These are phyloP conservation scores for Orthonychiurus folsomi DNA, from an alignment of 2,888 invertebrate genomes.

Conservation along the genomic window DNA sequence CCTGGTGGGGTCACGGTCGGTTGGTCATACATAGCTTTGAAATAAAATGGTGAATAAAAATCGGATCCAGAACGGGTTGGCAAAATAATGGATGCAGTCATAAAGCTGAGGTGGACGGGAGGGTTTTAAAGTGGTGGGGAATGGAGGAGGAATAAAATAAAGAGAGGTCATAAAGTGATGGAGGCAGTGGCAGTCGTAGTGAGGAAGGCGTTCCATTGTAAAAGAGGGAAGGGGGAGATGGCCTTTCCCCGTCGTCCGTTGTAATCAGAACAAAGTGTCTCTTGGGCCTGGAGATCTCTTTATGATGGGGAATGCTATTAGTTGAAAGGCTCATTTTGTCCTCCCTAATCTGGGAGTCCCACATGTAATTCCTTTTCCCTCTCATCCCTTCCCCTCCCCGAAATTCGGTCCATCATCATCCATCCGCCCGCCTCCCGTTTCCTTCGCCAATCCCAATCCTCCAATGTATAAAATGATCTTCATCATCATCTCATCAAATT, in stretches of 20 bases:
- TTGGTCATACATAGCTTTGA: too few species aligned
- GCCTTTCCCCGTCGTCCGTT: not conserved
- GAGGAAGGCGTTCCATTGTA: not conserved
- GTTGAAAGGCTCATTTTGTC: slow-evolving; percentile 40
- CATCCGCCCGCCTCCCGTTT: too few species aligned
- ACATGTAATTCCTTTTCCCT: slow-evolving; percentile 37
- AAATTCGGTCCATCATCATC: too few species aligned
- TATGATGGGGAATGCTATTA: slow-evolving; percentile 41
- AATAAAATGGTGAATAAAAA: too few species aligned
- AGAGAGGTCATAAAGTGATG: not conserved
- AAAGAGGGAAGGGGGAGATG: not conserved
- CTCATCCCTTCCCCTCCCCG: slow-evolving; percentile 21
- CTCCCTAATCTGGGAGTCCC: slow-evolving; percentile 39
- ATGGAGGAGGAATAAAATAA: not conserved
- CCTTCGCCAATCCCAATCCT: too few species aligned
- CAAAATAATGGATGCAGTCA: not conserved
- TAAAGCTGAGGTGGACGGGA: not conserved
- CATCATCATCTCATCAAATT: not conserved
- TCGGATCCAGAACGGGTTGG: too few species aligned
- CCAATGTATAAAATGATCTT: not conserved
- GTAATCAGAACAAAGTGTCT: not conserved
- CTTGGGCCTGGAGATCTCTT: slow-evolving; percentile 26
- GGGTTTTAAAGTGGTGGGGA: not conserved
- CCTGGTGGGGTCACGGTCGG: too few species aligned
- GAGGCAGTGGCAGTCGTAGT: too few species aligned